Evolutionary conservation across 2,113 vertebrate genomes (phyloP).

Genomic region (Burhinus oedicnemus): DNA sequence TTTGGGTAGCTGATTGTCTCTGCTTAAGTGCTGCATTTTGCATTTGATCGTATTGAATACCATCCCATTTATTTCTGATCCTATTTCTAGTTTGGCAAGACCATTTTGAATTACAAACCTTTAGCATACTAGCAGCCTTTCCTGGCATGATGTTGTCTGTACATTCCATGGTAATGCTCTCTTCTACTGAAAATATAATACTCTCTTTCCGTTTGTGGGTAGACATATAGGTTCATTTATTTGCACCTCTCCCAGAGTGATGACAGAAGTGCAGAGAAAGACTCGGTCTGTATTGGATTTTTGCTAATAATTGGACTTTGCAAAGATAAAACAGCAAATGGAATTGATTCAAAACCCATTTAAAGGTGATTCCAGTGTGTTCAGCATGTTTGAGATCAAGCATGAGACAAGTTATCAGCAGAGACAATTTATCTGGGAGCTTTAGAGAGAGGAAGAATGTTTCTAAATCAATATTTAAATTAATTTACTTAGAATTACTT

Average conservation of each 20-base stretch:
- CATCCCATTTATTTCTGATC: background rate
- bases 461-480: background rate
- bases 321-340: conserved; percentile 7
- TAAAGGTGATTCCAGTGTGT: background rate
- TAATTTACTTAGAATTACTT: background rate
- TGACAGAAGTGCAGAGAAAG: background rate
- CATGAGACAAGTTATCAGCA: background rate
- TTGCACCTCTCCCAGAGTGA: background rate
- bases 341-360: background rate
- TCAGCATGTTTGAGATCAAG: background rate
- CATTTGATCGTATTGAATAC: background rate
- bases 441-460: background rate
- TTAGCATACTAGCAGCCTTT: background rate
- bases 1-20: background rate
- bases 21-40: background rate
- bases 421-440: background rate
- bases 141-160: background rate
- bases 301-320: background rate
- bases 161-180: background rate
- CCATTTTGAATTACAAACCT: background rate
- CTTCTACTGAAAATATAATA: background rate
- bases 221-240: background rate
- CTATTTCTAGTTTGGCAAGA: background rate
- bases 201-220: background rate
- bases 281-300: background rate